Evolutionary conservation across 1,140 invertebrate species (phyloP).

Genomic region (Drusus annulatus): DNA sequence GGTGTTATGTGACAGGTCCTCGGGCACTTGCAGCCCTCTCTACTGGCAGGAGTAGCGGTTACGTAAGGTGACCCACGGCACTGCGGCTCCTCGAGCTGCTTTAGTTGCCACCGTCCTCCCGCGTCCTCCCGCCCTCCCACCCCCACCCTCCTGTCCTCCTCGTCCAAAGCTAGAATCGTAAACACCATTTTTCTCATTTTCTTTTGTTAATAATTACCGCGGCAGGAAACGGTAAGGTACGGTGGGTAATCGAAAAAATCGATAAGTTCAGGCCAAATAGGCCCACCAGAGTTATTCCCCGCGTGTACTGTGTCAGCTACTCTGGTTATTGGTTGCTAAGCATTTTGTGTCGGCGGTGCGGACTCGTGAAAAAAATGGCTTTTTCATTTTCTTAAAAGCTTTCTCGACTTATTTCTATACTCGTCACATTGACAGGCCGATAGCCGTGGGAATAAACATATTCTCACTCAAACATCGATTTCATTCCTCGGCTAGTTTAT

Average conservation of each 20-base stretch:
- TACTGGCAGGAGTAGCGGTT: neutral
- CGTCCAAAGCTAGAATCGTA: neutral
- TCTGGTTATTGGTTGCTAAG: conserved; percentile 26
- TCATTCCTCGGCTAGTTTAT: too few relatives aligned
- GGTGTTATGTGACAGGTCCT: too few relatives aligned
- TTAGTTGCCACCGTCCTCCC: neutral
- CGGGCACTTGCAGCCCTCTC: neutral
- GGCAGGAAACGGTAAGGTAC: neutral
- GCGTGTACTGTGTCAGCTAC: conserved; percentile 4
- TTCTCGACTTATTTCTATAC: too few relatives aligned
- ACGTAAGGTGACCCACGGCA: conserved; percentile 2
- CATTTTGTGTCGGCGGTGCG: neutral
- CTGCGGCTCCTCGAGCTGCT: conserved; percentile 9
- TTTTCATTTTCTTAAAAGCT: too few relatives aligned
- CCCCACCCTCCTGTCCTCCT: neutral
- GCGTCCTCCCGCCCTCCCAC: neutral
- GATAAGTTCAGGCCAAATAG: conserved; percentile 1
- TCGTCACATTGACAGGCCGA: too few relatives aligned
- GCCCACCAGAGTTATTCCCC: too few relatives aligned
- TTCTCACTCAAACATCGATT: too few relatives aligned
- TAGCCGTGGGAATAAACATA: too few relatives aligned
- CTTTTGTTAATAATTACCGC: neutral
- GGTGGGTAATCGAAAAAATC: conserved; percentile 13
- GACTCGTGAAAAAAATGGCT: too few relatives aligned
- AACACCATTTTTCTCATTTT: neutral